A percentile compares a stretch with the other conserved stretches of the same genome.
phyloP scores from a whole-genome alignment of 1,140 invertebrate species.

The Anastatus disparis region DNA sequence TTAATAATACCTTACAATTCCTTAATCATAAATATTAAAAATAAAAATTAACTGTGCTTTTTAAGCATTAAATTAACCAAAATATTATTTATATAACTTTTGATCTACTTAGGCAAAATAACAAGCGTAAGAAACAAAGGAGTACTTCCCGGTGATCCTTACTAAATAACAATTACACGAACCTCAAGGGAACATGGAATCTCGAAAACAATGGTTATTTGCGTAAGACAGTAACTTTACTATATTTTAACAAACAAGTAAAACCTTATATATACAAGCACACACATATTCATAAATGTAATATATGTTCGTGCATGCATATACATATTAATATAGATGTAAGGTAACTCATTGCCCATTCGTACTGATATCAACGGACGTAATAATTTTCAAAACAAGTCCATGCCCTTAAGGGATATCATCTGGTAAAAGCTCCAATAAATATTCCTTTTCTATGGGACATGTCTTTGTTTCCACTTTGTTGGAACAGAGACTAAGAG shows the following conservation, averaged over 20 bases:
- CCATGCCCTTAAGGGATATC: slow-evolving; percentile 3
- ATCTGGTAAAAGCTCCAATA: slow-evolving; percentile 10
- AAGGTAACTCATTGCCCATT: slow-evolving; percentile 13
- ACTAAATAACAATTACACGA: slow-evolving; percentile 27
- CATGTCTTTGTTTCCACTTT: neutral
- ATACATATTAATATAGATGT: neutral
- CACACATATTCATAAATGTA: too few relatives aligned
- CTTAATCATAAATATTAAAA: too few relatives aligned
- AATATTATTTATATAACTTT: slow-evolving; percentile 8
- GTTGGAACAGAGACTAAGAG: too few relatives aligned
- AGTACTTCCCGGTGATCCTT: slow-evolving; percentile 15
- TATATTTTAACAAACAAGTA: too few relatives aligned
- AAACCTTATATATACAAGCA: too few relatives aligned
- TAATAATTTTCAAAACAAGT: slow-evolving; percentile 32
- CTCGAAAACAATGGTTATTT: neutral
- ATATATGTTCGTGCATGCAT: neutral
- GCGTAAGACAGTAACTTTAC: neutral
- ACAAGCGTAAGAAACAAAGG: neutral
- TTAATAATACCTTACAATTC: too few relatives aligned
- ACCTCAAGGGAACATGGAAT: neutral
- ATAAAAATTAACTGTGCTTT: too few relatives aligned
- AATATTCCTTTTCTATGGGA: slow-evolving; percentile 27
- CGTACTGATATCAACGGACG: slow-evolving; percentile 27
- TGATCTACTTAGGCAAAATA: slow-evolving; percentile 9
- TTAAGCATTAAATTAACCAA: neutral